Percentiles rank a stretch among this genome's conserved stretches.
Conservation (phyloP, 1,140 invertebrate genomes). For the Camponotus vicinus region DNA sequence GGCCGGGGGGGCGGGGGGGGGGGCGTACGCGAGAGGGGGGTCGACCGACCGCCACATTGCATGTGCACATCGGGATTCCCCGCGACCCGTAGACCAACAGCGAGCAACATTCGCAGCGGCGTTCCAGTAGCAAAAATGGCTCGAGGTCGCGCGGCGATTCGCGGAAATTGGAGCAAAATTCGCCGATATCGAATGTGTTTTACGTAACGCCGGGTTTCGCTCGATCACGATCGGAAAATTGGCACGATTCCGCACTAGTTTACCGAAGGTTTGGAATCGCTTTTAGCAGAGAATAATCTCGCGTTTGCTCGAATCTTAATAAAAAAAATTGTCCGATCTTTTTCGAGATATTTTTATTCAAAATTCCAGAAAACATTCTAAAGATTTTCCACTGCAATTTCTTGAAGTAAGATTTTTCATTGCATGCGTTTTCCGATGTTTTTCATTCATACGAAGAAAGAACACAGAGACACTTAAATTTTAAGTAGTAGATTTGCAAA, state of each 20-base stretch:
- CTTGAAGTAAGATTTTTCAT: too few species aligned
- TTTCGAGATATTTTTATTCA: too few species aligned
- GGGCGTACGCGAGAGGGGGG: neutral
- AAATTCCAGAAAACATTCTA: too few species aligned
- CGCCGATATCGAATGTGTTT: slow-evolving; percentile 31
- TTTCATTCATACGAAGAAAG: too few species aligned
- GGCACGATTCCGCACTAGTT: neutral
- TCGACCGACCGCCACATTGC: too few species aligned
- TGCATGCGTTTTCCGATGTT: too few species aligned
- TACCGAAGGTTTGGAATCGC: neutral
- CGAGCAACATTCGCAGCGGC: neutral
- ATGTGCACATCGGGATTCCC: slow-evolving; percentile 17
- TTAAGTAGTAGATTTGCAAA: too few species aligned
- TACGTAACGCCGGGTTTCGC: too few species aligned
- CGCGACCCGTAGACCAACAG: slow-evolving; percentile 1
- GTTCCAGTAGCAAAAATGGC: neutral
- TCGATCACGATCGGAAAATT: neutral
- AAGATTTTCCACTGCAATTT: too few species aligned
- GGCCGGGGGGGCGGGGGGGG: neutral
- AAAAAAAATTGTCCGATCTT: neutral
- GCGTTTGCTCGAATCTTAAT: neutral
- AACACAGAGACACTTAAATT: too few species aligned
- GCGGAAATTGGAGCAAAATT: slow-evolving; percentile 47
- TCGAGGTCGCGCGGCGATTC: slow-evolving; percentile 25
- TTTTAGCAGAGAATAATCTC: neutral